phyloP scores from a whole-genome alignment of 2,888 invertebrate species.

The Tillus elongatus region DNA sequence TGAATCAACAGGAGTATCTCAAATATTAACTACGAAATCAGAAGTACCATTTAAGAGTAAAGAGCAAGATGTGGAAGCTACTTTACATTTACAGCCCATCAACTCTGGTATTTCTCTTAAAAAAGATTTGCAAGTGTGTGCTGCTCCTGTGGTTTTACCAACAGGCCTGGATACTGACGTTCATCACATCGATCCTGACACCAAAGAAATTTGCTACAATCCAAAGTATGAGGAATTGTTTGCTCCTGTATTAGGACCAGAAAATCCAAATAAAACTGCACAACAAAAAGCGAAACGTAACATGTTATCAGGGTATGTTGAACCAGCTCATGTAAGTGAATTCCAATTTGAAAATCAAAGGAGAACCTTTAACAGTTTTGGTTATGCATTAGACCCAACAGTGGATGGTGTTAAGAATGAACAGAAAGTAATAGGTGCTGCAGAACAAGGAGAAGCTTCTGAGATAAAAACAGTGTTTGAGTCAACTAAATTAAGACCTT shows the following conservation, averaged over 20 bases:
- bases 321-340: constrained; percentile 88
- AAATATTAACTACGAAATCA: constrained; percentile 11
- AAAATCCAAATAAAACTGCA: constrained; percentile 85
- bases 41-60: constrained; percentile 6
- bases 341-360: constrained; percentile 97
- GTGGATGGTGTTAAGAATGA: constrained; percentile 48
- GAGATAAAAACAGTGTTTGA: constrained; percentile 80
- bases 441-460: constrained; percentile 56
- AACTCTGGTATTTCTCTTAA: constrained; percentile 48
- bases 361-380: constrained; percentile 87
- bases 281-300: constrained; percentile 84
- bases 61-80: constrained; percentile 40
- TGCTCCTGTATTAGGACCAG: constrained; percentile 84
- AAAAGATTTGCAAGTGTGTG: constrained; percentile 60
- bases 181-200: constrained; percentile 65
- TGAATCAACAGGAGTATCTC: constrained; percentile 22
- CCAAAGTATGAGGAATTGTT: constrained; percentile 92
- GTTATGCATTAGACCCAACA: constrained; percentile 92
- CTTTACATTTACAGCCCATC: constrained; percentile 50
- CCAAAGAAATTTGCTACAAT: constrained; percentile 80
- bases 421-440: constrained; percentile 49
- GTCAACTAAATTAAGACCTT: constrained; percentile 57
- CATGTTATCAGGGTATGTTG: constrained; percentile 88
- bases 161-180: constrained; percentile 66
- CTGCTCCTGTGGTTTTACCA: constrained; percentile 77